Evolutionary conservation across 2,888 invertebrate species (phyloP).

Genomic region (Ophioninae sp.): DNA sequence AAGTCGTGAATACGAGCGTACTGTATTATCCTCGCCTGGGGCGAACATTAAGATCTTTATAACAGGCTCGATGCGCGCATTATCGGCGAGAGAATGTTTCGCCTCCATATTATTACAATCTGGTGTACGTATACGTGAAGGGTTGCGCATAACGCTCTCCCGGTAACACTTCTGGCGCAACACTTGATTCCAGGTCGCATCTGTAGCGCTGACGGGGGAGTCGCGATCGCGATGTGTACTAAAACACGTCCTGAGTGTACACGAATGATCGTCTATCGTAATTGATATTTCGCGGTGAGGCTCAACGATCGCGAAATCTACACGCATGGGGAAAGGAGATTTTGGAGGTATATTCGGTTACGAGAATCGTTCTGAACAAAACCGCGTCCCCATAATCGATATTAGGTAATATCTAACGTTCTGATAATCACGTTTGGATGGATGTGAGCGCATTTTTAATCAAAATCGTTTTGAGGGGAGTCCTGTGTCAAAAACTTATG

Average conservation of each 20-base stretch:
- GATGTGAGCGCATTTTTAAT: not conserved
- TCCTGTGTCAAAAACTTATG: not conserved
- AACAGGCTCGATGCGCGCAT: not conserved
- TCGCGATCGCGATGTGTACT: not conserved
- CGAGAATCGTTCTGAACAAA: not conserved
- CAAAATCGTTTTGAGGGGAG: not conserved
- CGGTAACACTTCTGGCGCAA: conserved; percentile 39
- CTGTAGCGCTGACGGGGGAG: not conserved
- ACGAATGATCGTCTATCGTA: conserved; percentile 34
- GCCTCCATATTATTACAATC: not conserved
- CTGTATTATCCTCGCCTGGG: not conserved
- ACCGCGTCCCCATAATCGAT: not conserved
- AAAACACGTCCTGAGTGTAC: not conserved
- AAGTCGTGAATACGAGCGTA: not conserved
- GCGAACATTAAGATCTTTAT: not conserved
- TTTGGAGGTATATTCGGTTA: not conserved
- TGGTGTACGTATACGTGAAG: not conserved
- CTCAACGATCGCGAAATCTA: not conserved
- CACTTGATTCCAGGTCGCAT: conserved; percentile 50
- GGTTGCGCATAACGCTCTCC: not conserved
- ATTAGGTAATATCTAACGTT: not conserved
- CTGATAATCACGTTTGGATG: not conserved
- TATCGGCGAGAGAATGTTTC: not conserved
- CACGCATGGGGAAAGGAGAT: not conserved
- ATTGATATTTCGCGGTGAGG: conserved; percentile 53